These are phyloP conservation scores for Drosophila dives DNA, from an alignment of 2,888 invertebrate genomes.

Conservation along the genomic window DNA sequence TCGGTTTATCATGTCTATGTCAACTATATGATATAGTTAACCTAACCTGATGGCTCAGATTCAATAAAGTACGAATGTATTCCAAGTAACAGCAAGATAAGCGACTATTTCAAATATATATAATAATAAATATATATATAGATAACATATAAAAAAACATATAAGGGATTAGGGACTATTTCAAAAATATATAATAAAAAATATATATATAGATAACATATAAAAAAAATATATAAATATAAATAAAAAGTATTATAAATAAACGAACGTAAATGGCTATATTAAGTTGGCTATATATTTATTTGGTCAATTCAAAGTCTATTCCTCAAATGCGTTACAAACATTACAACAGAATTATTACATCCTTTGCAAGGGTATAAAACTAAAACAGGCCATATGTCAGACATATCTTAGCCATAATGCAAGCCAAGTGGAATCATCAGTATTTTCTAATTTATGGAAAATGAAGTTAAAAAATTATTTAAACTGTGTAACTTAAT, in stretches of 20 bases:
- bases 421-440: background rate
- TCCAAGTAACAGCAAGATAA: background rate
- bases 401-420: background rate
- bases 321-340: background rate
- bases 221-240: no score
- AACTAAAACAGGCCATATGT: background rate
- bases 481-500: background rate
- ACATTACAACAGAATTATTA: background rate
- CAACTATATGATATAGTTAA: no score
- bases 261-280: background rate
- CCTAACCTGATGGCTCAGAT: background rate
- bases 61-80: background rate
- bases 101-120: background rate
- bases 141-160: no score
- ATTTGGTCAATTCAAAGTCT: background rate
- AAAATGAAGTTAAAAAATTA: no score
- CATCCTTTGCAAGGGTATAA: no score
- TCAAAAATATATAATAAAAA: background rate
- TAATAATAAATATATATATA: no score
- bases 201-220: no score
- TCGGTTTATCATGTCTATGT: no score
- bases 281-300: background rate
- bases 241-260: no score
- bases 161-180: rapidly evolving
- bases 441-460: no score